phyloP scores from a whole-genome alignment of 1,140 invertebrate species.

The Druon quercuslanigerum region DNA sequence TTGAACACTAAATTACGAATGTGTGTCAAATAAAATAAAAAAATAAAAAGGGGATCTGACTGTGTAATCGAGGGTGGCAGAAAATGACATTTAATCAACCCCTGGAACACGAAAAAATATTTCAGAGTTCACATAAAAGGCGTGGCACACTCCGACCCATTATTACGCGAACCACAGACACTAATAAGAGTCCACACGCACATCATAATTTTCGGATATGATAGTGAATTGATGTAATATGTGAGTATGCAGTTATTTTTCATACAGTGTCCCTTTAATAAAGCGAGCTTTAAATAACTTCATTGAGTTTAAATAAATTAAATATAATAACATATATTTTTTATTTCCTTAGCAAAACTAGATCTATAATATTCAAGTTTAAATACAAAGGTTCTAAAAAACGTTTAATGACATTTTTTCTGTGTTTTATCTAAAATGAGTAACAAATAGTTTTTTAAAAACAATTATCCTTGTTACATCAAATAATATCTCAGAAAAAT shows the following conservation, averaged over 20 bases:
- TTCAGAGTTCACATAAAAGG: constrained; percentile 3
- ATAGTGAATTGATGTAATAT: constrained; percentile 24
- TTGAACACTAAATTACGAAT: constrained; percentile 5
- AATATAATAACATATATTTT: too few species aligned
- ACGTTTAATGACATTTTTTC: too few species aligned
- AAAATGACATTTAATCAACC: constrained; percentile 29
- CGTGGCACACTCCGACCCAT: constrained; percentile 22
- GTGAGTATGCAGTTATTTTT: constrained; percentile 16
- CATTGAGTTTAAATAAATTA: background rate
- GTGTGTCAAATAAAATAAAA: background rate
- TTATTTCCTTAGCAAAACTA: too few species aligned
- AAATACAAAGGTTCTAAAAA: too few species aligned
- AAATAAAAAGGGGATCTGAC: background rate
- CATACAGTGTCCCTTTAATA: background rate
- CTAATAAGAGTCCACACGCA: constrained; percentile 21
- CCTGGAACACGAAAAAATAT: constrained; percentile 11
- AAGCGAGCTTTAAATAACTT: background rate
- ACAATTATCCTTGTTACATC: too few species aligned
- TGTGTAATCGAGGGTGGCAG: constrained; percentile 10
- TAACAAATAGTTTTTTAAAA: too few species aligned
- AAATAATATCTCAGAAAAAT: too few species aligned
- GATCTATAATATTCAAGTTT: too few species aligned
- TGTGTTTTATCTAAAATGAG: too few species aligned
- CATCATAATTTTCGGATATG: constrained; percentile 20
- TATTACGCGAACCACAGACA: constrained; percentile 14